phyloP scores from a whole-genome alignment of 2,113 vertebrate genomes.

The Chauna torquata region DNA sequence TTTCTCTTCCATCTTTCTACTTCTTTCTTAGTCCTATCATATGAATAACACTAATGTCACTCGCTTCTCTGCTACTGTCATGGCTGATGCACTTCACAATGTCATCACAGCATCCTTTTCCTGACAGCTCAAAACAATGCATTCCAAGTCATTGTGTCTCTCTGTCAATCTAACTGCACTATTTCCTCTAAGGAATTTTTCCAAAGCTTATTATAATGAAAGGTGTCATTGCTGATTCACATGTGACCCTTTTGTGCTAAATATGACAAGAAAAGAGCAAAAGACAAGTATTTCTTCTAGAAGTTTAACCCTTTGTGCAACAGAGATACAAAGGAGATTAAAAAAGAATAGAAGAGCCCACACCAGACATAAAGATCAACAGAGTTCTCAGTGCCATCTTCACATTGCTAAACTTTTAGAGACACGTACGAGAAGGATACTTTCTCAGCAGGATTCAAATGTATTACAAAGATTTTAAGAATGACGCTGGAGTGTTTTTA shows the following conservation, averaged over 20 bases:
- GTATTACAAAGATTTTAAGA: neutral
- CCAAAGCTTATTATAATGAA: neutral
- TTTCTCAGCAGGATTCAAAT: neutral
- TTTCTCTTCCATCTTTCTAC: neutral
- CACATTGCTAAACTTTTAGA: neutral
- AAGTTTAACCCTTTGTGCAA: neutral
- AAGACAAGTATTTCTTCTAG: rapidly evolving
- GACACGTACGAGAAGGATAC: neutral
- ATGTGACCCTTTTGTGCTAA: neutral
- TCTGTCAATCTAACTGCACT: neutral
- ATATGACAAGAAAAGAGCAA: neutral
- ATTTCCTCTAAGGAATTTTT: neutral
- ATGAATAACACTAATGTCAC: neutral
- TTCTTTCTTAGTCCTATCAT: neutral
- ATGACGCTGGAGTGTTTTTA: neutral
- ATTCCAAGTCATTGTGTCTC: neutral
- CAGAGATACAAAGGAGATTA: neutral
- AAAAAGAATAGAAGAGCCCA: neutral
- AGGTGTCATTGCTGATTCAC: neutral
- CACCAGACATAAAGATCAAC: no score
- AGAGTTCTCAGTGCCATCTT: neutral
- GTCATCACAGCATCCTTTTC: neutral
- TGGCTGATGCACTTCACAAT: neutral
- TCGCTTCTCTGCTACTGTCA: neutral
- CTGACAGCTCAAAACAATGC: neutral